Evolutionary conservation across 2,797 vertebrate genomes (phyloP), one percentile per base, ranked within the genome.

Genomic region (Oreochromis mossambicus): DNA sequence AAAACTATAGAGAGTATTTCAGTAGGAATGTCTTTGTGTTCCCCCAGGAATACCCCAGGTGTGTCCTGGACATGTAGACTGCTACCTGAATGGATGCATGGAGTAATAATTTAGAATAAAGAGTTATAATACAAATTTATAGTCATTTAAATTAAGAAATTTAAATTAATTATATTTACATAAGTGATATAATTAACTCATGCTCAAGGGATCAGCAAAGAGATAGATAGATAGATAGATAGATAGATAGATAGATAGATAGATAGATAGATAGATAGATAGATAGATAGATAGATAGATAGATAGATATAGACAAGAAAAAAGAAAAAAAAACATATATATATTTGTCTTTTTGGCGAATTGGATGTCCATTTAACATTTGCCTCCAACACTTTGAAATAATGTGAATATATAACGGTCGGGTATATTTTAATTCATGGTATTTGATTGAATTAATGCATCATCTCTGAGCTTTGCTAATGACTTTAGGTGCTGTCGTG

Each of bases 381-480:
- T 66, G 3, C 26, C 29, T 68, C 34, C 11, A 8, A 14, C 41
- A 76, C 41, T 52, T 76, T 55, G 7, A 68, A 29, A 43, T 17
- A 48, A 81, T 61, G 56, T 43, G 14, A 75, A 38, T 52, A 80
- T n/a, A 14, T 70, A 52, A 52, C 1, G 3, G 15, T 63, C 19
- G 43, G 11, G 8, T 76, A 32, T 14, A 66, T 58, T 32, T 21
- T 26, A 24, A 86, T 83, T 68, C 56, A 50, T 46, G 84, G 26
- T 48, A 52, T 86, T 88, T 86, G 83, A 94, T 89, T 90, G 70
- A 93, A 94, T 92, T 85, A 90, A 92, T 89, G 76, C 86, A 85
- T 93, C 86, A 91, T 86, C 83, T 92, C 56, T 86, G 85, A 88
- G 84, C 87, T 85, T 83, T 85, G 46, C 84, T 91, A 88, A 88